phyloP scores from a whole-genome alignment of 2,797 vertebrate genomes.

The Microctenopoma steveboyesi region DNA sequence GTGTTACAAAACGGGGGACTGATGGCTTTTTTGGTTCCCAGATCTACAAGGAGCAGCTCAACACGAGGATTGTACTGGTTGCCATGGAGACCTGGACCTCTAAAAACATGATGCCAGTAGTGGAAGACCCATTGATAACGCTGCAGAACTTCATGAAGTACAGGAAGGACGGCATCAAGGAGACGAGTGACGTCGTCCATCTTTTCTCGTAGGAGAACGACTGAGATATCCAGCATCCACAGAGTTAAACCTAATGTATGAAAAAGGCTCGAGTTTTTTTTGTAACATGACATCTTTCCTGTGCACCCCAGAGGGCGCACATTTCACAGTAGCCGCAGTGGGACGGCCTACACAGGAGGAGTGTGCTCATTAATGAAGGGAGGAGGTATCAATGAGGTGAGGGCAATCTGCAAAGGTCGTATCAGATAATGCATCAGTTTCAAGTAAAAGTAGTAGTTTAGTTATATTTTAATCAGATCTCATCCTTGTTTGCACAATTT shows the following conservation, averaged over 20 bases:
- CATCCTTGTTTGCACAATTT: too few relatives aligned
- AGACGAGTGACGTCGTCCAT: conserved; percentile 90
- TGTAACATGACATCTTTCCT: background rate
- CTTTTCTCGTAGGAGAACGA: conserved; percentile 91
- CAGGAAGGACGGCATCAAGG: conserved; percentile 85
- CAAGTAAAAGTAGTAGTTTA: background rate
- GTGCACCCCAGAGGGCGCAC: conserved; percentile 86
- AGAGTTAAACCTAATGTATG: background rate
- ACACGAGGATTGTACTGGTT: conserved; percentile 93
- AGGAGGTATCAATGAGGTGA: conserved; percentile 93
- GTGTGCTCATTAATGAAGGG: conserved; percentile 87
- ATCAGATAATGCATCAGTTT: background rate
- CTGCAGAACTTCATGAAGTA: conserved; percentile 92
- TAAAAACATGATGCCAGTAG: conserved; percentile 88
- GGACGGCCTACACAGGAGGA: conserved; percentile 90
- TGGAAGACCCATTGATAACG: conserved; percentile 88
- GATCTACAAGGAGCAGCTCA: conserved; percentile 96
- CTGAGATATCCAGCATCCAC: background rate
- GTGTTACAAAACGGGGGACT: conserved; percentile 11
- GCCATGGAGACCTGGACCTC: conserved; percentile 96
- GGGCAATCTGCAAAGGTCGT: conserved; percentile 18
- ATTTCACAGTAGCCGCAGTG: conserved; percentile 92
- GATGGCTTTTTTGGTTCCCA: conserved; percentile 61
- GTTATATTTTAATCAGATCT: background rate
- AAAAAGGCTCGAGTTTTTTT: background rate